These are phyloP conservation scores for Halcyon smyrnensis DNA, from an alignment of 2,797 vertebrate genomes.

Conservation along the genomic window DNA sequence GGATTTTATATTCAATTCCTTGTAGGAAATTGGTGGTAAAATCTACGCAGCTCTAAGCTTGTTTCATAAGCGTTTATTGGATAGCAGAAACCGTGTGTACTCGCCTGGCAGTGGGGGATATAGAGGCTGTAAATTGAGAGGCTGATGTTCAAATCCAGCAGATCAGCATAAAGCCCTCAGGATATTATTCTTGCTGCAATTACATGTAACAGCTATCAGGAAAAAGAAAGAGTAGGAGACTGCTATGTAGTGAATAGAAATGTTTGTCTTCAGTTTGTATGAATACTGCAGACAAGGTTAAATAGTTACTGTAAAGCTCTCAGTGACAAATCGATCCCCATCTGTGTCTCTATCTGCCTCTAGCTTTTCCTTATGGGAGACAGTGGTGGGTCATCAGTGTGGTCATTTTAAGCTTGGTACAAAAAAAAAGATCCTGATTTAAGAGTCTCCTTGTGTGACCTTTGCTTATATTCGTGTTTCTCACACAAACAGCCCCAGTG, in stretches of 20 bases:
- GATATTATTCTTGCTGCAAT: constrained; percentile 39
- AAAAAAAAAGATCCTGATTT: constrained; percentile 6
- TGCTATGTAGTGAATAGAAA: neutral
- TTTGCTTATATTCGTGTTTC: neutral
- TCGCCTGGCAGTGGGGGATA: rapidly evolving
- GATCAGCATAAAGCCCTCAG: constrained; percentile 45
- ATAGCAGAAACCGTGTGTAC: neutral
- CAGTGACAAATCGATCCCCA: neutral
- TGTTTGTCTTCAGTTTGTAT: neutral
- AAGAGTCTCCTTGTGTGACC: constrained; percentile 1
- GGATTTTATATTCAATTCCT: neutral
- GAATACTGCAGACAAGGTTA: neutral
- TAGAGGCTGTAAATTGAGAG: neutral
- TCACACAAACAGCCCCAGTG: constrained; percentile 8
- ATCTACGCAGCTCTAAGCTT: neutral
- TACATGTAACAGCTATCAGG: constrained; percentile 1
- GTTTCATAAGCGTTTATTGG: neutral
- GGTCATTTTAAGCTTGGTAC: neutral
- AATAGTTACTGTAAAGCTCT: neutral
- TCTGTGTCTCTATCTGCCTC: neutral
- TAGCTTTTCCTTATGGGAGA: neutral
- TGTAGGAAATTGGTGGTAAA: neutral
- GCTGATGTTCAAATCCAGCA: constrained; percentile 15
- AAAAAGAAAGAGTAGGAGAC: neutral
- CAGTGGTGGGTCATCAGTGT: neutral